Evolutionary conservation across 2,113 vertebrate species (phyloP), one percentile per base, ranked within the genome.

Genomic region (Donacobius atricapilla): DNA sequence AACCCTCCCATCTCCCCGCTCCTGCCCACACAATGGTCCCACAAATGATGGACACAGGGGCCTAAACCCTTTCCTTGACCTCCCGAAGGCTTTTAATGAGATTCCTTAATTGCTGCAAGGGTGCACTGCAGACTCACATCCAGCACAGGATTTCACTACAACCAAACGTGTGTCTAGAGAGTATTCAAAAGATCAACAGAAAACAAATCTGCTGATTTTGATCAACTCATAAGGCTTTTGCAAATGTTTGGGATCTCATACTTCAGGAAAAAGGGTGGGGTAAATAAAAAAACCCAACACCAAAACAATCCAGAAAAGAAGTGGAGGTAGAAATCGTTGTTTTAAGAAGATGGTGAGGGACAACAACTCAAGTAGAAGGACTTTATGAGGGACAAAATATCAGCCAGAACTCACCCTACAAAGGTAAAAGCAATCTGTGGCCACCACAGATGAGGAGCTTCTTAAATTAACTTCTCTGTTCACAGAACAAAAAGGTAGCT

Each of bases 291-390:
- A 80, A 63, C 6, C 15, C 54, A 65, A 79, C 48, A 79, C 19
- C n/a, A 30, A 76, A 83, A 61, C 51, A 61, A 80, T 37, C 37
- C 24, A 21, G 76, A 84, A 77, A 89, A 72, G 80, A 92, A 93
- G 77, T 12, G 56, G 96, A 97, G 96, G 95, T 96, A 97, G 95
- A 92, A 97, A 96, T 33, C 27, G 96, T 95, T 95, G 80, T 57
- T 94, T 94, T 92, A 90, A 94, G 85, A 88, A 86, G 88, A 94
- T 15, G 0, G 90, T 75, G 53, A 75, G 56, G 90, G 48, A 71
- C 24, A 10, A 63, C 53, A 94, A 96, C 92, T 96, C 95, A 95
- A 95, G 90, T 93, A 93, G 84, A 93, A 91, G 44, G 81, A 92
- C 56, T 75, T 86, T 0, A 51, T 23, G 79, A 92, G 85, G 2